phyloP scores from a whole-genome alignment of 2,888 invertebrate species.

The Thera obeliscata region DNA sequence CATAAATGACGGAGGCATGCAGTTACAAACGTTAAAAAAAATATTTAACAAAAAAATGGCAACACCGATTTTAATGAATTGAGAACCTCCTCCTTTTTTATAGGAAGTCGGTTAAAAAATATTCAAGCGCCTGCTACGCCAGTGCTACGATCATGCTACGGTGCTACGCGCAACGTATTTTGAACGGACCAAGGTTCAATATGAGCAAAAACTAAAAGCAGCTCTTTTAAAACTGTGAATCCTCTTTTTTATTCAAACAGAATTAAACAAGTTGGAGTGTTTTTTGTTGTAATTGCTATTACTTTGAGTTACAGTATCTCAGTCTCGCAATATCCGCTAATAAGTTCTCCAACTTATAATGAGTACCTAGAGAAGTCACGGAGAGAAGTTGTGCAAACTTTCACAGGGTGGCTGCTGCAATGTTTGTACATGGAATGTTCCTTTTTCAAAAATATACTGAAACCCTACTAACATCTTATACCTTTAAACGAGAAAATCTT shows the following conservation, averaged over 20 bases:
- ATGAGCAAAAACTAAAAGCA: neutral
- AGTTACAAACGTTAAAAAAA: too few relatives aligned
- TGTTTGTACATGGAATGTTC: slow-evolving; percentile 16
- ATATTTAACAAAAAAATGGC: too few relatives aligned
- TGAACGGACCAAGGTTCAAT: neutral
- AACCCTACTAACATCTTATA: too few relatives aligned
- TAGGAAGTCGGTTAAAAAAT: too few relatives aligned
- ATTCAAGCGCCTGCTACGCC: neutral
- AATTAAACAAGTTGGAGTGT: neutral
- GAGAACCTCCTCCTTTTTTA: too few relatives aligned
- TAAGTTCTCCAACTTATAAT: slow-evolving; percentile 31
- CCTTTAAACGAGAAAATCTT: too few relatives aligned
- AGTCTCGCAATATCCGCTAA: slow-evolving; percentile 14
- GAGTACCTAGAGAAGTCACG: slow-evolving; percentile 23
- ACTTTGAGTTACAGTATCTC: slow-evolving; percentile 18
- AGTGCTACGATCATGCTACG: slow-evolving; percentile 3
- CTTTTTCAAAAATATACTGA: neutral
- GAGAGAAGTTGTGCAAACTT: slow-evolving; percentile 18
- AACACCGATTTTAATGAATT: too few relatives aligned
- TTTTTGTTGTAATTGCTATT: slow-evolving; percentile 1
- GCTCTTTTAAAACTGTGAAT: neutral
- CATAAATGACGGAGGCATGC: too few relatives aligned
- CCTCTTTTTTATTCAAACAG: neutral
- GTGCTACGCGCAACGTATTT: neutral
- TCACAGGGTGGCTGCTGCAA: slow-evolving; percentile 13